Percentiles rank a stretch among this genome's conserved stretches.
These are phyloP conservation scores for Verasper variegatus DNA, from an alignment of 2,113 vertebrate genomes.

Conservation along the genomic window DNA sequence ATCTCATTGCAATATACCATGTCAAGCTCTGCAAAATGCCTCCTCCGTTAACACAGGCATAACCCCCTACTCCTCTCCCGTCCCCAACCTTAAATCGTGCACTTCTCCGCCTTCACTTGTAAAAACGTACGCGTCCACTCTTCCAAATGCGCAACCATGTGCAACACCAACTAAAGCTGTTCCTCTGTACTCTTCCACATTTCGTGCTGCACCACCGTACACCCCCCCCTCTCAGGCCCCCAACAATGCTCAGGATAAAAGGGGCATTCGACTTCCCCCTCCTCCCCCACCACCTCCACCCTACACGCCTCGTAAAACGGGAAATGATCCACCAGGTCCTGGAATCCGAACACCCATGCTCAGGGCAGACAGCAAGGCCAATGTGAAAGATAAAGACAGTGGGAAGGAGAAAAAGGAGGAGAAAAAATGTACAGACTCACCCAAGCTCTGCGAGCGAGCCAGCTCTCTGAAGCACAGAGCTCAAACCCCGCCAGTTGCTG, in stretches of 20 bases:
- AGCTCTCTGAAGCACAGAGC: conserved; percentile 76
- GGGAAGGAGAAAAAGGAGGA: conserved; percentile 65
- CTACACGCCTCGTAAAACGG: conserved; percentile 82
- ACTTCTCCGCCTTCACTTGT: conserved; percentile 66
- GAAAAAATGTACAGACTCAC: conserved; percentile 65
- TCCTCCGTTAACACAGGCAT: conserved; percentile 57
- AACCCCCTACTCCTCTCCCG: conserved; percentile 63
- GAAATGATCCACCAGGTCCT: conserved; percentile 60
- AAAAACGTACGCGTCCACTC: conserved; percentile 58
- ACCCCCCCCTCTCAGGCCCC: conserved; percentile 77
- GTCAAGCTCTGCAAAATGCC: conserved; percentile 65
- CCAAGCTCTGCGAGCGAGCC: conserved; percentile 66
- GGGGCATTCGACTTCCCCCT: conserved; percentile 80
- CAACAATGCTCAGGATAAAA: conserved; percentile 80
- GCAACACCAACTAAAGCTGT: conserved; percentile 75
- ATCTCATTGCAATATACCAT: conserved; percentile 77
- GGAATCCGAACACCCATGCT: conserved; percentile 67
- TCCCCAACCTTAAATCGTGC: conserved; percentile 71
- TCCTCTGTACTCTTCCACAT: conserved; percentile 77
- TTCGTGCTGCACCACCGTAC: conserved; percentile 78
- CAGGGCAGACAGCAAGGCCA: conserved; percentile 65
- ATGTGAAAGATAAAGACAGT: conserved; percentile 62
- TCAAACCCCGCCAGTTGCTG: conserved; percentile 71
- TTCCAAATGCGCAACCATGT: conserved; percentile 59
- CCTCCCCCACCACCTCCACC: conserved; percentile 82